These are phyloP conservation scores for Sepiola atlantica DNA, from an alignment of 2,888 invertebrate species.

Conservation along the genomic window DNA sequence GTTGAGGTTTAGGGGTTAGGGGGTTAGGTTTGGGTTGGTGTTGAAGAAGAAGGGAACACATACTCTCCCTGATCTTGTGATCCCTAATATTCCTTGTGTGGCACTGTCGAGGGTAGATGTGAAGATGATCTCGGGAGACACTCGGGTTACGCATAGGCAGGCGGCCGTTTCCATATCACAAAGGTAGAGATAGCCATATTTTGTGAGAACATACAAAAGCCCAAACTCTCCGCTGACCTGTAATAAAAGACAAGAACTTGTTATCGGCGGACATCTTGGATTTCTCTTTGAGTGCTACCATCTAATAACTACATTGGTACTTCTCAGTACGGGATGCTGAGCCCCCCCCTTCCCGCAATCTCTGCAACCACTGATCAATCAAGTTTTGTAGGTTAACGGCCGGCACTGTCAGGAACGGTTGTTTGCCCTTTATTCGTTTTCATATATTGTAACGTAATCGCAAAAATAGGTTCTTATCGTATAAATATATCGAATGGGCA, in stretches of 20 bases:
- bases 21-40: no score
- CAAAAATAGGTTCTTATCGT: no score
- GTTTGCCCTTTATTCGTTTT: no score
- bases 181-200: conserved; percentile 74
- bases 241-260: conserved; percentile 41
- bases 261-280: background rate
- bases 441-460: no score
- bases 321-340: no score
- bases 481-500: no score
- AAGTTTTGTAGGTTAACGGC: no score
- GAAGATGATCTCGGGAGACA: conserved; percentile 71
- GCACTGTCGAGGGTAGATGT: conserved; percentile 69
- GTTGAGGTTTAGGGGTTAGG: no score
- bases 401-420: no score
- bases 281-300: background rate
- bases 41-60: background rate
- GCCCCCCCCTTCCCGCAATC: no score
- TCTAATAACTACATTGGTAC: no score
- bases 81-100: conserved; percentile 67
- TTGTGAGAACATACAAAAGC: conserved; percentile 73
- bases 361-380: no score
- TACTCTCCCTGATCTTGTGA: conserved; percentile 68
- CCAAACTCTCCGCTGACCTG: conserved; percentile 73
- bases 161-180: conserved; percentile 74
- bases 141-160: conserved; percentile 68